phyloP scores from a whole-genome alignment of 23 tunicate species.

The Trididemnum clinides region DNA sequence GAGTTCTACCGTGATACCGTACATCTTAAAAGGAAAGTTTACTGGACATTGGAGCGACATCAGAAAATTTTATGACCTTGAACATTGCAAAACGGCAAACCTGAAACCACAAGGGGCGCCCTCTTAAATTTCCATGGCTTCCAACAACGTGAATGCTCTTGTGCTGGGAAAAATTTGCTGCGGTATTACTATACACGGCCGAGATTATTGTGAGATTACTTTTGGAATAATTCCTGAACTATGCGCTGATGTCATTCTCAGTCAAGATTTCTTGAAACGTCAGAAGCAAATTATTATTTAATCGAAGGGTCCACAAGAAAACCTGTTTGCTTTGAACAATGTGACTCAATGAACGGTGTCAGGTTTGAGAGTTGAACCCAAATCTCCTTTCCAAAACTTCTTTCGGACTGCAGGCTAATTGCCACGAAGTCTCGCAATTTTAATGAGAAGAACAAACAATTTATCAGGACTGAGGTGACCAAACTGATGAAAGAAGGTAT shows the following conservation, averaged over 20 bases:
- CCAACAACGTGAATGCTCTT: not conserved
- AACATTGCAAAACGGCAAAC: not conserved
- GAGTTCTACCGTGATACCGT: not conserved
- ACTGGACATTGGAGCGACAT: constrained; percentile 3
- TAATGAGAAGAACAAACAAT: not conserved
- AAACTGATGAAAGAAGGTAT: not conserved
- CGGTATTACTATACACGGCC: not conserved
- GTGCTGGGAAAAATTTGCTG: not conserved
- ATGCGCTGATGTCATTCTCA: not conserved
- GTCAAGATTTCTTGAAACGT: not conserved
- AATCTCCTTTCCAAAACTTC: no score
- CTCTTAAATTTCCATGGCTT: not conserved
- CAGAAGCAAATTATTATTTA: not conserved
- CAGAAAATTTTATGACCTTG: not conserved
- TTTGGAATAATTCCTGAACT: not conserved
- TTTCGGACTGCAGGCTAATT: not conserved
- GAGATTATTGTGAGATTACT: not conserved
- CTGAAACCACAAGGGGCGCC: not conserved
- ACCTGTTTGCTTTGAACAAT: not conserved
- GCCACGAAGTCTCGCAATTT: not conserved
- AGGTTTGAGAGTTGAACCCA: no score
- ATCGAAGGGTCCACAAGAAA: not conserved
- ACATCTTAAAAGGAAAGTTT: not conserved
- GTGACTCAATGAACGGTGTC: no score
- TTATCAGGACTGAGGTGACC: not conserved